phyloP scores from a whole-genome alignment of 2,888 invertebrate species.

The Protonemura montana region DNA sequence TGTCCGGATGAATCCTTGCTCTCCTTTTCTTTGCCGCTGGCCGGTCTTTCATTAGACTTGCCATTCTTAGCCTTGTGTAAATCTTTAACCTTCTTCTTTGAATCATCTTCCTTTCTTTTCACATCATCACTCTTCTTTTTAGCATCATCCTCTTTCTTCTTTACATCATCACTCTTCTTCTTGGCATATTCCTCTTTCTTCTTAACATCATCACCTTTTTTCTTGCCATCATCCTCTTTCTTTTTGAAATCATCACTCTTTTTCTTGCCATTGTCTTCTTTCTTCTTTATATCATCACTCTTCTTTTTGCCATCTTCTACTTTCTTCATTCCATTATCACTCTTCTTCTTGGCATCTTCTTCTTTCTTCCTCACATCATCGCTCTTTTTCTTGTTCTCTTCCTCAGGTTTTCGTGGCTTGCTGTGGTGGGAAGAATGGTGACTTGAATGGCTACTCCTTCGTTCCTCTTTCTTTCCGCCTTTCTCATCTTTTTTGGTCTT shows the following conservation, averaged over 20 bases:
- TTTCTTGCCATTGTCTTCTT: conserved; percentile 56
- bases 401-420: conserved; percentile 37
- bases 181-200: neutral
- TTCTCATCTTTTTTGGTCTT: conserved; percentile 43
- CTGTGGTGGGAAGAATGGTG: conserved; percentile 20
- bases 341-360: neutral
- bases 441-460: conserved; percentile 1
- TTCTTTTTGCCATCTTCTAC: neutral
- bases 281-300: conserved; percentile 48
- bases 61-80: conserved; percentile 48
- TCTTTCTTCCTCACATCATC: neutral
- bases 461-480: neutral
- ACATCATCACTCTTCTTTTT: neutral
- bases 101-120: conserved; percentile 35
- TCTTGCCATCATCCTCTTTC: conserved; percentile 15
- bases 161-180: neutral
- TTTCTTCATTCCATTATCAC: neutral
- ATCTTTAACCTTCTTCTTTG: conserved; percentile 49
- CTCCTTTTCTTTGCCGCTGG: conserved; percentile 33
- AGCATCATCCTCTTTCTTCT: conserved; percentile 39
- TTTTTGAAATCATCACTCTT: neutral
- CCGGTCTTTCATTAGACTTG: conserved; percentile 19
- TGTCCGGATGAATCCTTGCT: conserved; percentile 33
- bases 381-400: conserved; percentile 56
- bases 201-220: neutral